phyloP scores from a whole-genome alignment of 2,888 invertebrate species.

The Chloroclystis v-ata region DNA sequence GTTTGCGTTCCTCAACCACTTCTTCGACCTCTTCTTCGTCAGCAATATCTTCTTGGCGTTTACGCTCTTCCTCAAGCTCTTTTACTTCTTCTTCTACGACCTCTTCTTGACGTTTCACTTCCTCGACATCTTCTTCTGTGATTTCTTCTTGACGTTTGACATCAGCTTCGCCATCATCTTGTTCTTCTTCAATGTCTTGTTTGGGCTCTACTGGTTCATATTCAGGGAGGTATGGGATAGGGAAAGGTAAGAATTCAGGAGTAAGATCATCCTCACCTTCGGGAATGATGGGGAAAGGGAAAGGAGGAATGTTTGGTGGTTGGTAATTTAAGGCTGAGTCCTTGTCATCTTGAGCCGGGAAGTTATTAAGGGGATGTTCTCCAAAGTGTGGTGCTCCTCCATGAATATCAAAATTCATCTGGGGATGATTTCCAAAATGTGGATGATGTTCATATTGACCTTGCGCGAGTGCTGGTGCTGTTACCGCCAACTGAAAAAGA shows the following conservation, averaged over 20 bases:
- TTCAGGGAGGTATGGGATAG: not conserved
- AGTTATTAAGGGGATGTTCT: not conserved
- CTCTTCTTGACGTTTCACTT: no score
- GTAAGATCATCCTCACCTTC: not conserved
- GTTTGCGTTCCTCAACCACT: no score
- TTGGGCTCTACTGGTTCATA: not conserved
- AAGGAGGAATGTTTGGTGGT: not conserved
- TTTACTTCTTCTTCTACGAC: no score
- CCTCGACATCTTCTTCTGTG: not conserved
- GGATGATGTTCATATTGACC: not conserved
- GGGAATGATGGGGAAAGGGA: not conserved
- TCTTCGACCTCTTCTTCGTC: no score
- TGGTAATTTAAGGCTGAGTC: not conserved
- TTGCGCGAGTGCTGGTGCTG: not conserved
- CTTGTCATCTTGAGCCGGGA: not conserved
- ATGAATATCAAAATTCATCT: not conserved
- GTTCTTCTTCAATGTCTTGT: not conserved
- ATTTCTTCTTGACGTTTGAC: not conserved
- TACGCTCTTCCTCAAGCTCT: not conserved
- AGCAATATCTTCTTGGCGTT: no score
- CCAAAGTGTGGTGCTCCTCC: not conserved
- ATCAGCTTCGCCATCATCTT: not conserved
- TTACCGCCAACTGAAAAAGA: constrained; percentile 3
- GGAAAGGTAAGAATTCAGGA: not conserved
- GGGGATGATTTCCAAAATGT: constrained; percentile 1